Evolutionary conservation across 1,140 invertebrate genomes (phyloP).

Genomic region (Cydia fagiglandana): DNA sequence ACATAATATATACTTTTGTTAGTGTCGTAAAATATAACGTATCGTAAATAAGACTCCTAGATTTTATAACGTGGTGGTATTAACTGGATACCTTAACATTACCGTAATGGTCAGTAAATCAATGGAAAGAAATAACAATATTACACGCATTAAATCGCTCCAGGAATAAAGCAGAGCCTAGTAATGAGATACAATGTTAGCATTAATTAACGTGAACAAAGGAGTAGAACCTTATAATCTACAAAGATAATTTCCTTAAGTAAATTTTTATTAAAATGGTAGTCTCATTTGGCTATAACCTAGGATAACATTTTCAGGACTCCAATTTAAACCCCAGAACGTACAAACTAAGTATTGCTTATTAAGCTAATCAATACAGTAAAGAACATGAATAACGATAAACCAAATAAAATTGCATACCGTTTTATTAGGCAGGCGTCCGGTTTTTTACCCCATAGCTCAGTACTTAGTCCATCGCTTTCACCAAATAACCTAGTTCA

Average conservation of each 20-base stretch:
- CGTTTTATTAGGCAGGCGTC: too few species aligned
- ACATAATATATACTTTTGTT: constrained; percentile 47
- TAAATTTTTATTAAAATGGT: too few species aligned
- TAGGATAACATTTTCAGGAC: too few species aligned
- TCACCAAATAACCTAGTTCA: too few species aligned
- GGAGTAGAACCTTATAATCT: not conserved
- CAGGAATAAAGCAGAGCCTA: constrained; percentile 49
- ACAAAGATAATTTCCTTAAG: not conserved
- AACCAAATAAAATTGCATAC: too few species aligned
- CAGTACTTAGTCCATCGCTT: too few species aligned
- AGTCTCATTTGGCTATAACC: too few species aligned
- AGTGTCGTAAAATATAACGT: constrained; percentile 50
- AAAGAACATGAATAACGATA: too few species aligned
- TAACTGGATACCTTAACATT: constrained; percentile 55
- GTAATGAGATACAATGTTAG: constrained; percentile 46
- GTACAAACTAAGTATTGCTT: too few species aligned
- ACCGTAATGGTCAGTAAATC: constrained; percentile 62
- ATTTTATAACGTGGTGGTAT: constrained; percentile 56
- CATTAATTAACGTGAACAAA: constrained; percentile 25
- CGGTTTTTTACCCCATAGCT: too few species aligned
- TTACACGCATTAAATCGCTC: constrained; percentile 55
- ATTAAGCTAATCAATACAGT: too few species aligned
- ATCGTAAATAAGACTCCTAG: constrained; percentile 53
- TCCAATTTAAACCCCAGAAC: too few species aligned
- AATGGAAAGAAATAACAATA: constrained; percentile 62